Evolutionary conservation across 1,140 invertebrate genomes (phyloP), one percentile per base, ranked within the genome.

Genomic region (Drosophila takahashii): DNA sequence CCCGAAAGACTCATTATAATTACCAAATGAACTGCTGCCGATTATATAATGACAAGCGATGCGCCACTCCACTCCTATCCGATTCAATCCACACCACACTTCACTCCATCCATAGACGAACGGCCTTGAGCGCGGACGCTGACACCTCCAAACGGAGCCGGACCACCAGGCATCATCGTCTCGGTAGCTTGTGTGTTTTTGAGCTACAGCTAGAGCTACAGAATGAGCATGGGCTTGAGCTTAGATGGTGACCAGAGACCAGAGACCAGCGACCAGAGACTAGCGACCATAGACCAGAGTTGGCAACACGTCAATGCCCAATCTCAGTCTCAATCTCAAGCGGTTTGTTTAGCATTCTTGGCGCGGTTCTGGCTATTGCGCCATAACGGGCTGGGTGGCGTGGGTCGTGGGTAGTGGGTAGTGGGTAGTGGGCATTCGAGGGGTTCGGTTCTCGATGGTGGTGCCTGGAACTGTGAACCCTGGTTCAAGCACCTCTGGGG

Each of bases 81-180:
- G n/a, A n/a, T n/a, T n/a, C 22, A 22, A 22, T 22, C 22, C 22
- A 22, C 22, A 22, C 22, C 22, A 22, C 22, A 22, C 22, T 22
- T 22, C 22, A 22, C 22, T 22, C 22, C 22, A 22, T 22, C 22
- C 62, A 53, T 79, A 77, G 53, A 74, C 54, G 58, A 59, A 37
- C 80, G 83, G 83, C 80, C 81, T 85, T 85, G 81, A 74, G 69
- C 50, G 74, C 81, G 81, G 80, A 59, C 81, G 74, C 81, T 85
- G 81, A 85, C 81, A 84, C 74, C 71, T 79, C 65, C 44, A 44
- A 34, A 32, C 47, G 41, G 52, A 27, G 29, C 53, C 15, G 39
- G 50, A 54, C 16, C 45, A 54, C 16, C 45, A 37, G 69, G 77
- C 57, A 62, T 48, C 66, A 58, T 51, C 59, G 32, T 16, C 15